Evolutionary conservation across 2,113 vertebrate genomes (phyloP), one percentile per base, ranked within the genome.

Genomic region (Nesospiza acunhae): DNA sequence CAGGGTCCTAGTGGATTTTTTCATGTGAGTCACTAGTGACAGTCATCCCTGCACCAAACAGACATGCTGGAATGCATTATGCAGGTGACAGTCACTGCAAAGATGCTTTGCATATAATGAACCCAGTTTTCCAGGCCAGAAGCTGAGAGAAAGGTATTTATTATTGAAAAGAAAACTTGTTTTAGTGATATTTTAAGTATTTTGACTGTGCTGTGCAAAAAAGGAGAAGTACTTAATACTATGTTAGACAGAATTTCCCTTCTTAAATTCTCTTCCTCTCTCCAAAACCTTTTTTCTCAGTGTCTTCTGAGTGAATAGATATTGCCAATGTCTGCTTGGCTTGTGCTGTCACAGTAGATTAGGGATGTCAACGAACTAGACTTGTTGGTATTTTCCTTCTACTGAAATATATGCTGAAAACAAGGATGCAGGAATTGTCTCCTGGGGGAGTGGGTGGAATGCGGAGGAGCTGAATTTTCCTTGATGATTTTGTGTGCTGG

Each of bases 321-420:
- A 79, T 67, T 86, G 70, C 31, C 82, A 90, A 13, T 77, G 35
- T 81, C 79, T 94, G 86, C 86, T 94, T 95, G 94, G 50, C 72
- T 91, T 94, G 81, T 62, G 84, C 89, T 93, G 93, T 96, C 96
- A 91, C 15, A 76, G 31, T 49, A 85, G 67, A 95, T 95, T 93
- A 95, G 66, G 62, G 52, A 82, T 39, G 52, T 58, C 74, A 56
- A 20, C 46, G 62, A 95, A 82, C 41, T 64, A 68, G 70, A 49
- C 35, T 33, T n/a, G 24, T 35, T 84, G 17, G 0, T 53, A 88
- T 79, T 85, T 84, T 14, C 27, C 30, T 73, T 70, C 77, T 84
- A 44, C 60, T 64, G 55, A 84, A 93, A 83, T 33, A 50, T 33
- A 67, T 1, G 2, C 35, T 70, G 73, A 67, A 75, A 46, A 81